Evolutionary conservation across 1,140 invertebrate species (phyloP).

Genomic region (Phocides pigmalion): DNA sequence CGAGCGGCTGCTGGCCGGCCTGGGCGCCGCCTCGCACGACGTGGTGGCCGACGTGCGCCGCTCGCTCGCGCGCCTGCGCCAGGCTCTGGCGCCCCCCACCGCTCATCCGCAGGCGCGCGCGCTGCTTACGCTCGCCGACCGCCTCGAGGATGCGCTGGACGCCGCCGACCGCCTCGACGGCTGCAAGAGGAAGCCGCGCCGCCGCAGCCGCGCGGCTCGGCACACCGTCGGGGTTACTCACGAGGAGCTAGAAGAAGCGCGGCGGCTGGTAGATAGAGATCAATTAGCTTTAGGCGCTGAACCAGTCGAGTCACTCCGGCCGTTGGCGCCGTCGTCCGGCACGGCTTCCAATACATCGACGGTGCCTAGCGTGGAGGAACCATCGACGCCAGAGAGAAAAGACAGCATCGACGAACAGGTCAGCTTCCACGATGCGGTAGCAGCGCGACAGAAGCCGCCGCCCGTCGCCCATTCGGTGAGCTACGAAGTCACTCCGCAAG

Average conservation of each 20-base stretch:
- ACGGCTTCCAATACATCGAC: constrained; percentile 40
- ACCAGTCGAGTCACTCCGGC: constrained; percentile 32
- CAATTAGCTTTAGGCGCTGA: constrained; percentile 68
- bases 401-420: constrained; percentile 57
- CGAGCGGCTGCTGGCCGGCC: constrained; percentile 62
- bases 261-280: constrained; percentile 89
- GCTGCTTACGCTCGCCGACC: constrained; percentile 89
- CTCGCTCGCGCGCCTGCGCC: constrained; percentile 89
- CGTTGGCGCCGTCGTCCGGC: constrained; percentile 38
- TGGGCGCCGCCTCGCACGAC: constrained; percentile 72
- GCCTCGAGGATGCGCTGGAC: constrained; percentile 88
- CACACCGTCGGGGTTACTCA: constrained; percentile 92
- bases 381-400: constrained; percentile 59
- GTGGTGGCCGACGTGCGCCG: constrained; percentile 91
- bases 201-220: constrained; percentile 84
- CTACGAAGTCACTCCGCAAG: constrained; percentile 54
- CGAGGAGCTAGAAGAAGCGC: constrained; percentile 90
- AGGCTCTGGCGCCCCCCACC: constrained; percentile 86
- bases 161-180: constrained; percentile 69
- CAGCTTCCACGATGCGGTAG: constrained; percentile 62
- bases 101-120: constrained; percentile 85
- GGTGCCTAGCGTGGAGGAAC: constrained; percentile 42
- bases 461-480: constrained; percentile 61
- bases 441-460: constrained; percentile 53
- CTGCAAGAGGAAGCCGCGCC: constrained; percentile 56